Evolutionary conservation across 2,113 vertebrate genomes (phyloP), one percentile per base, ranked within the genome.

Genomic region (Oophaga pumilio): DNA sequence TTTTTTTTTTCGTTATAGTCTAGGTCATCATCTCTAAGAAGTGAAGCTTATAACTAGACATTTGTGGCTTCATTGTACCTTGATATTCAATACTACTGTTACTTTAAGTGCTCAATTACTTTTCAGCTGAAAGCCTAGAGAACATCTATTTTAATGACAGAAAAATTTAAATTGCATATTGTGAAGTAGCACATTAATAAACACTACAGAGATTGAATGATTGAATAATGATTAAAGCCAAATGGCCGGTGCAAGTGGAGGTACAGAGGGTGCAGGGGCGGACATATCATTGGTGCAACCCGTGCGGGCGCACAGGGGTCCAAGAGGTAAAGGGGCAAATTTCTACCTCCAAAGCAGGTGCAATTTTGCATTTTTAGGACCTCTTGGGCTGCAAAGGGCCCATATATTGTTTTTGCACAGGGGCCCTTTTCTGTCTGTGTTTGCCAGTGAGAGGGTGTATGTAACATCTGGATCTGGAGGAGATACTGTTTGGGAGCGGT

Each of bases 161-260:
- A 82, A 66, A 28, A 82, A 82, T 66, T 82, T 33, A 82, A 62
- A 82, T 82, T 10, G 80, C 33, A n/a, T 50, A 66, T 82, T 82
- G 80, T 24, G 60, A 50, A 82, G 59, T 33, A 64, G 18, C 60
- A 64, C 60, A 82, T 50, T 82, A 82, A 49, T 66, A 82, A 82
- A 82, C 60, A 64, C 62, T 82, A 9, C 80, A 66, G 13, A 82
- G 80, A 28, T 57, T 50, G 80, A 82, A 50, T 50, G n/a, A n/a
- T n/a, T n/a, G n/a, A n/a, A n/a, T n/a, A 82, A 82, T 82, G 80
- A 82, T 82, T 82, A 60, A 82, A 82, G 66, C 28, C 60, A 82
- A 82, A 82, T 82, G 80, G 28, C 80, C 60, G 49, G 28, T 64
- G 20, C 43, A 66, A 82, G 26, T 49, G 28, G 18, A 81, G 49